These are phyloP conservation scores for Pimpla rufipes DNA, from an alignment of 2,888 invertebrate species.

Conservation along the genomic window DNA sequence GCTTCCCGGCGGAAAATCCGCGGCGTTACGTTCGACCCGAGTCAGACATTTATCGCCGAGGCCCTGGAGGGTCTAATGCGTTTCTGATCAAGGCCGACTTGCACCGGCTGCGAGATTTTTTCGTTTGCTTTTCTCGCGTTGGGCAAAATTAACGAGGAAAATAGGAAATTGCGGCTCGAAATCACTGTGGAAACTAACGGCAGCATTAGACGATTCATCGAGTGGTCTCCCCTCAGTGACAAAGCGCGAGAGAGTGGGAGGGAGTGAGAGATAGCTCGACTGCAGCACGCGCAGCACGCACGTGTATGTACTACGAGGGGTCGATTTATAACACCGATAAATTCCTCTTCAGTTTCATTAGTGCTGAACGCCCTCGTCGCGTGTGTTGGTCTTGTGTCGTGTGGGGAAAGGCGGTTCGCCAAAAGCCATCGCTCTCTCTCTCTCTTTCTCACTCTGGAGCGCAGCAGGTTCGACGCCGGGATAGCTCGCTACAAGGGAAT, in stretches of 20 bases:
- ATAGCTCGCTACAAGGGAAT: constrained; percentile 42
- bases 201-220: constrained; percentile 74
- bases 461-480: constrained; percentile 15
- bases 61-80: too few species aligned
- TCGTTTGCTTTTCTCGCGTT: too few species aligned
- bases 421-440: constrained; percentile 18
- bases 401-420: constrained; percentile 52
- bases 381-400: constrained; percentile 40
- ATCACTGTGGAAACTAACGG: constrained; percentile 21
- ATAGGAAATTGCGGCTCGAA: constrained; percentile 8
- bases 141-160: constrained; percentile 3
- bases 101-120: too few species aligned
- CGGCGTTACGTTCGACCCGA: too few species aligned
- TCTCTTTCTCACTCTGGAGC: too few species aligned
- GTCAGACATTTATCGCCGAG: too few species aligned
- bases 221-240: constrained; percentile 57
- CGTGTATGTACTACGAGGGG: constrained; percentile 55
- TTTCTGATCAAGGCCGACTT: too few species aligned
- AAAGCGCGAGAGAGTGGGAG: constrained; percentile 20
- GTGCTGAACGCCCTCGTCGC: constrained; percentile 68
- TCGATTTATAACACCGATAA: constrained; percentile 83
- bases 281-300: constrained; percentile 24
- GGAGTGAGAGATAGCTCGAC: constrained; percentile 14
- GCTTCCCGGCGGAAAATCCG: too few species aligned
- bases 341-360: constrained; percentile 83